These are phyloP conservation scores for Anabacerthia variegaticeps DNA, from an alignment of 2,797 vertebrate genomes.

Conservation along the genomic window DNA sequence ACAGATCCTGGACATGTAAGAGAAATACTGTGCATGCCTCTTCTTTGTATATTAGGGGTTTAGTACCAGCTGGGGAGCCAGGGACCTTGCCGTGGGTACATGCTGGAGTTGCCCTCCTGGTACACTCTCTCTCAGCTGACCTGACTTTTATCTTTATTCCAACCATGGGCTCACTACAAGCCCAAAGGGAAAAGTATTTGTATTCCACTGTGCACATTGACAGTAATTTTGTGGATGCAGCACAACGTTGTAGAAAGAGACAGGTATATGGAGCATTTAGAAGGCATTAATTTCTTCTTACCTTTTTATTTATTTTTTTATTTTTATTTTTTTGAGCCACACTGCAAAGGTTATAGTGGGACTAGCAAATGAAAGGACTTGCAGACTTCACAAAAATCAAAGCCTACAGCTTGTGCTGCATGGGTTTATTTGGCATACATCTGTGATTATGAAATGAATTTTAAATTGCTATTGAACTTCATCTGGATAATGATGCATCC, in stretches of 20 bases:
- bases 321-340: background rate
- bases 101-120: background rate
- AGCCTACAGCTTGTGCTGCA: background rate
- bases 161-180: background rate
- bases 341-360: background rate
- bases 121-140: background rate
- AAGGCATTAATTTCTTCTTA: slow-evolving; percentile 1
- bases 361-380: slow-evolving; percentile 37
- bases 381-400: slow-evolving; percentile 21
- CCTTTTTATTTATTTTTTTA: background rate
- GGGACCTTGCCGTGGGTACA: background rate
- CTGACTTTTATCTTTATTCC: background rate
- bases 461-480: slow-evolving; percentile 32
- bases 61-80: background rate
- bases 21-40: background rate
- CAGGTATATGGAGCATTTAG: background rate
- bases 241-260: background rate
- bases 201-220: background rate
- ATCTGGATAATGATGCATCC: background rate
- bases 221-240: background rate
- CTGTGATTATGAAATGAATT: slow-evolving; percentile 41
- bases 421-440: background rate
- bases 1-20: background rate
- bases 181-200: background rate
- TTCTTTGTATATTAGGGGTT: background rate